Conservation (phyloP, 2,113 vertebrate species). For the zebrafish (Danio rerio) region DNA sequence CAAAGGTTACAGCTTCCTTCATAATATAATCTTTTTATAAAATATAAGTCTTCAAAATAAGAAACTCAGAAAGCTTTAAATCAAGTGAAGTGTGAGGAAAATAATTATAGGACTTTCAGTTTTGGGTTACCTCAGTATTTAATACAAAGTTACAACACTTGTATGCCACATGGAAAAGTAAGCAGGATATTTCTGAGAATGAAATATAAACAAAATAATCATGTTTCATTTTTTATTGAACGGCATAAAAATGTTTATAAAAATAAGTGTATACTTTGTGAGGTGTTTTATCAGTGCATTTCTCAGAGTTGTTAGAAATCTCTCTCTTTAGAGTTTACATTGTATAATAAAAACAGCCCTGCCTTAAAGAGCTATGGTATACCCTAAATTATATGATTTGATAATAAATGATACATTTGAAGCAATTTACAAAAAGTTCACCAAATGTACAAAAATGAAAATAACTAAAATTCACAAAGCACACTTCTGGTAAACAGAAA, state of each 20-base stretch:
- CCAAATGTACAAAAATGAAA: neutral
- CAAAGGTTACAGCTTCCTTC: too few relatives aligned
- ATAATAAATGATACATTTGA: neutral
- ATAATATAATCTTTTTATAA: too few relatives aligned
- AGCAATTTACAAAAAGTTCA: too few relatives aligned
- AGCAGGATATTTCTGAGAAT: too few relatives aligned
- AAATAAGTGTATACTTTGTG: neutral
- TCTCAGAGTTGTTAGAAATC: neutral
- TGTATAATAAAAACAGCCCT: neutral
- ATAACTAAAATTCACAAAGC: neutral
- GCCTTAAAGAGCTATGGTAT: neutral
- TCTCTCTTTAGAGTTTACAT: constrained; percentile 12
- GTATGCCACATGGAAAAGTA: too few relatives aligned
- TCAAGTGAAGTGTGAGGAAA: too few relatives aligned
- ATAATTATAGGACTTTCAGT: too few relatives aligned
- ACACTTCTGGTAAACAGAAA: neutral
- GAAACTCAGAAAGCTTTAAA: too few relatives aligned
- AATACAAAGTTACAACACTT: too few relatives aligned
- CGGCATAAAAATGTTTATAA: neutral
- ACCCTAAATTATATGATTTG: neutral
- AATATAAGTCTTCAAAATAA: too few relatives aligned
- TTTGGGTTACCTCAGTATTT: too few relatives aligned
- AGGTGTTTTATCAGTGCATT: neutral
- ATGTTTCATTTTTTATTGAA: constrained; percentile 8
- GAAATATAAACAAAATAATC: neutral